Base-by-base conservation (phyloP, 2,888 invertebrate species). In the Troides aeacus region DNA sequence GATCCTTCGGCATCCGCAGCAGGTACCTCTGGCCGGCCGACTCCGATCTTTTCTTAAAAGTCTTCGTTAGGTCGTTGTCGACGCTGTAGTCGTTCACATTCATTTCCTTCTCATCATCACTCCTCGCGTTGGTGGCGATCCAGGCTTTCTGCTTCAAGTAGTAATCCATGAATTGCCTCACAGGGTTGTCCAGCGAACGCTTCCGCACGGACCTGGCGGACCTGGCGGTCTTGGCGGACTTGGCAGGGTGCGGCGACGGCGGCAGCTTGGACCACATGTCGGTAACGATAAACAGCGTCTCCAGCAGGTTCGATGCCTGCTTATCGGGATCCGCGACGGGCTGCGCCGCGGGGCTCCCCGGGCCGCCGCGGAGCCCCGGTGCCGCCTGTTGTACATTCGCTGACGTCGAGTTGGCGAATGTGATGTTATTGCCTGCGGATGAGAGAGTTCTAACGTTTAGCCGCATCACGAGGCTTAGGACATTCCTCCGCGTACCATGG, bases 71-170 rank as follows among this genome's bases (percentile, higher is more conserved):
- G 58, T 79, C 23, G 66, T 88, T 88, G 39, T 76, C 74, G 0
- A 85, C 80, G 12, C 84, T 81, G 24, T 76, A 82, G 0, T 73
- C 70, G 4, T 72, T 69, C 50, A 68, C 57, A 72, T 74, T 36
- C 66, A 46, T 66, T 58, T 70, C 69, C 1, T 57, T 57, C 23
- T 69, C 62, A 18, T 75, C 75, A 39, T 69, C 66, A 42, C 72
- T 66, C 0, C 76, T 74, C 53, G 56, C 56, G 56, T 88, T 87
- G 0, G 84, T 79, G 18, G 78, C 78, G 8, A 77, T 77, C 90
- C 89, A 91, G 0, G 82, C 74, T 76, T 90, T 89, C 68, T 88
- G 81, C 76, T 92, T 92, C 0, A 81, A 74, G 72, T 86, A 89
- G 71, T 88, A 89, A 66, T 85, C 84, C 1, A 86, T 73, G 12